A percentile compares a stretch with the other conserved stretches of the same genome.
phyloP scores from a whole-genome alignment of 2,888 invertebrate species.

The Ferrisia virgata region DNA sequence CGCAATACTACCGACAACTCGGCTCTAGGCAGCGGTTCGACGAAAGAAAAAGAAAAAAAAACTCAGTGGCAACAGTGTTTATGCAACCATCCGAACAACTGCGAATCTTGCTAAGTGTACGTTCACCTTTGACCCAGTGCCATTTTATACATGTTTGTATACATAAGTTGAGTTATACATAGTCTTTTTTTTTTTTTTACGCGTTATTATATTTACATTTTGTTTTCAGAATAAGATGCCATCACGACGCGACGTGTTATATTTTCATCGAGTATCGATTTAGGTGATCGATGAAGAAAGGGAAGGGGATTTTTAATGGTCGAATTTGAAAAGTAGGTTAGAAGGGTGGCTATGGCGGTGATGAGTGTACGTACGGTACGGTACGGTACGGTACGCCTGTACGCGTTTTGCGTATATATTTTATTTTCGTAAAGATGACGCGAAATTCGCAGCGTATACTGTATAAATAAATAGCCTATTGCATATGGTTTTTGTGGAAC shows the following conservation, averaged over 20 bases:
- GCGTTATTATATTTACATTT: neutral
- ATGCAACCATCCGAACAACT: constrained; percentile 5
- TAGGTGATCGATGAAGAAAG: neutral
- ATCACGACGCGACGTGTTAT: constrained; percentile 1
- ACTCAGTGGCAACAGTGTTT: neutral
- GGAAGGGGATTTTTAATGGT: neutral
- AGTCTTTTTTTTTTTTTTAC: neutral
- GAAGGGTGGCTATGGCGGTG: neutral
- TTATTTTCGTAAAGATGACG: neutral
- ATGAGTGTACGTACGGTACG: too few relatives aligned
- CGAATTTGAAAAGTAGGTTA: constrained; percentile 10
- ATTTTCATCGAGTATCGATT: neutral
- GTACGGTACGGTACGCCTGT: neutral
- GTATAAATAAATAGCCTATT: neutral
- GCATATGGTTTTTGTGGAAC: neutral
- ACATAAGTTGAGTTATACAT: neutral
- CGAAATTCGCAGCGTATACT: neutral
- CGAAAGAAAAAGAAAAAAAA: too few relatives aligned
- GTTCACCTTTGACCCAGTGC: constrained; percentile 26
- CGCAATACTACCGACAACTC: too few relatives aligned
- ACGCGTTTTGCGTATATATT: neutral
- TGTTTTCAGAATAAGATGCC: neutral
- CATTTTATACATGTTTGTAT: neutral
- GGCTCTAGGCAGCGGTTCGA: too few relatives aligned
- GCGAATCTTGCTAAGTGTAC: neutral